Evolutionary conservation across 1,140 invertebrate genomes (phyloP).

Genomic region (Bombus vancouverensis): DNA sequence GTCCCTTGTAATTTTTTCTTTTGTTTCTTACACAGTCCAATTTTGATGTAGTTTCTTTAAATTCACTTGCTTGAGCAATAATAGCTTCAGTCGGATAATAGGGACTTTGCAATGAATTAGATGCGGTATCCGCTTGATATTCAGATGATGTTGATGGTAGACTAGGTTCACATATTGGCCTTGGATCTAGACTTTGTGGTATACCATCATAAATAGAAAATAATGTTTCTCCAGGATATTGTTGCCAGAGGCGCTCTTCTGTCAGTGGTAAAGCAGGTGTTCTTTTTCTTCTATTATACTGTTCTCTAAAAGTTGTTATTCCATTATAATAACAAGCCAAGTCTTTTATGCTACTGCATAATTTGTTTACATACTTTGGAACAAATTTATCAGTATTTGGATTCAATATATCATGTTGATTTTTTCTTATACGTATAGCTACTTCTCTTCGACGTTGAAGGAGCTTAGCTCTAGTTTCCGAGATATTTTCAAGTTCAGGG

Average conservation of each 20-base stretch:
- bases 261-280: slow-evolving; percentile 71
- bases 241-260: slow-evolving; percentile 63
- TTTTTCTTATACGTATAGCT: slow-evolving; percentile 69
- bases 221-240: slow-evolving; percentile 69
- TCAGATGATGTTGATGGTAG: slow-evolving; percentile 55
- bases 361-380: slow-evolving; percentile 62
- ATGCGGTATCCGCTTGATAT: slow-evolving; percentile 1
- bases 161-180: slow-evolving; percentile 65
- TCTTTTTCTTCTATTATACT: slow-evolving; percentile 73
- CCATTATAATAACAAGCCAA: background rate
- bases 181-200: slow-evolving; percentile 67
- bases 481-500: slow-evolving; percentile 91
- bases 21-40: slow-evolving; percentile 46
- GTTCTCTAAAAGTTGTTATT: slow-evolving; percentile 65
- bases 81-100: slow-evolving; percentile 66
- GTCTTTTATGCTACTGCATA: background rate
- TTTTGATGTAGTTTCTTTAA: slow-evolving; percentile 24
- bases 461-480: slow-evolving; percentile 91
- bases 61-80: slow-evolving; percentile 20
- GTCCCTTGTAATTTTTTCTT: slow-evolving; percentile 77
- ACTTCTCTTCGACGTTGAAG: slow-evolving; percentile 87
- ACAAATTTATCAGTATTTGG: slow-evolving; percentile 69
- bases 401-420: slow-evolving; percentile 69
- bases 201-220: slow-evolving; percentile 69
- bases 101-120: slow-evolving; percentile 49